Evolutionary conservation across 2,888 invertebrate species (phyloP), one percentile per base, ranked within the genome.

Genomic region (Iselma pallidipennis): DNA sequence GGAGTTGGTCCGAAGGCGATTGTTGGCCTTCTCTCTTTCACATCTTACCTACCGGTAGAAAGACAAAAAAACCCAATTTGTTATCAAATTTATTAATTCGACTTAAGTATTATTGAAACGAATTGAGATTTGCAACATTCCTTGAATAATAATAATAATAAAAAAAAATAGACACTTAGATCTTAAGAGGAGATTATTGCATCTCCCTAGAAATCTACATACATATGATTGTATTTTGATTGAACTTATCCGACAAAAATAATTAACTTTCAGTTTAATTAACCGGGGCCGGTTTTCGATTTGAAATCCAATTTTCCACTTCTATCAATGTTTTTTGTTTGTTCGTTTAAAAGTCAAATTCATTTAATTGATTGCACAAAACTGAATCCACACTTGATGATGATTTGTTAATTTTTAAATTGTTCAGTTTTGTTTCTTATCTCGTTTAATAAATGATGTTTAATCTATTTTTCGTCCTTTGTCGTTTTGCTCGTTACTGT

Each of bases 11-110:
- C 55, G 61, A 64, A 67, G 67, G 67, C 62, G 37, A 37, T 37
- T 65, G 58, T 54, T 68, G 66, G 65, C 67, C 68, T 67, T 67
- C 66, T 63, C 65, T 62, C 33, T 61, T 54, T 28, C 56, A 59
- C 56, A 59, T 56, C 59, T 33, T 48, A 57, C 61, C 53, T 57
- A 57, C 37, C 37, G 53, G 52, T 53, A 51, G 14, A 29, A 33
- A 51, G 10, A 50, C 0, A 48, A 48, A 25, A 26, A 49, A 26
- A 49, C 2, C 10, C 7, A 49, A 23, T 37, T n/a, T 14, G 16
- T 37, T 37, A 7, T 16, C 9, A 6, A 4, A 37, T 7, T 6
- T 7, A 37, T n/a, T n/a, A n/a, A n/a, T n/a, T n/a, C n/a, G n/a
- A n/a, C n/a, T n/a, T n/a, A n/a, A n/a, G n/a, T n/a, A 7, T 37